phyloP scores from a whole-genome alignment of 1,140 invertebrate genomes.

The Nomia melanderi region DNA sequence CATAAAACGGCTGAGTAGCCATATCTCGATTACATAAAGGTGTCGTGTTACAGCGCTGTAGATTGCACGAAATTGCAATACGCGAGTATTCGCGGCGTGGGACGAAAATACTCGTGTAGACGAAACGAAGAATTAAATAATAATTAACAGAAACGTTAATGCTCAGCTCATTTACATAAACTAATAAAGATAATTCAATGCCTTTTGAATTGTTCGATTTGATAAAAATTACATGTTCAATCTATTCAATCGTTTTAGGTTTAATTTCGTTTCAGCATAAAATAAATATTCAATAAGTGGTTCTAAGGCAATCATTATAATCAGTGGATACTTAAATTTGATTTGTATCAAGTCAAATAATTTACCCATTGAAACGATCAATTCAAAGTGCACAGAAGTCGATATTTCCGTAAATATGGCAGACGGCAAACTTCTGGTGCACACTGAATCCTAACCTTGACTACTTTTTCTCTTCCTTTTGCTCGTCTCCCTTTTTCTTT shows the following conservation, averaged over 20 bases:
- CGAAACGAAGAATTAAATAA: background rate
- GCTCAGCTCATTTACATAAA: background rate
- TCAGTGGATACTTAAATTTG: too few species aligned
- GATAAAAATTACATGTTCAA: too few species aligned
- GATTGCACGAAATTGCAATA: slow-evolving; percentile 45
- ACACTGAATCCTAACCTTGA: background rate
- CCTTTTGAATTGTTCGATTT: too few species aligned
- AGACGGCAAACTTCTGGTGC: background rate
- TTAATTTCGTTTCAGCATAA: background rate
- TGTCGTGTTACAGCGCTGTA: slow-evolving; percentile 60
- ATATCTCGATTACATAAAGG: slow-evolving; percentile 65
- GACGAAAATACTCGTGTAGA: background rate
- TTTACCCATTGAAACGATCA: too few species aligned
- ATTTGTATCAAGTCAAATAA: too few species aligned
- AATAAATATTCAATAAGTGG: too few species aligned
- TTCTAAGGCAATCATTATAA: too few species aligned
- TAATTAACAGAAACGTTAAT: background rate
- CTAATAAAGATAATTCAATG: too few species aligned
- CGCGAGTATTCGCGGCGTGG: background rate
- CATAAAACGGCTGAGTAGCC: background rate
- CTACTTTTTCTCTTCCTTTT: slow-evolving; percentile 11
- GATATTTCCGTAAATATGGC: background rate
- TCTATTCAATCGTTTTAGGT: background rate
- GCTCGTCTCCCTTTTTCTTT: slow-evolving; percentile 29
- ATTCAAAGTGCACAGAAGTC: background rate